phyloP scores from a whole-genome alignment of 2,113 vertebrate species.

The Bubo bubo region DNA sequence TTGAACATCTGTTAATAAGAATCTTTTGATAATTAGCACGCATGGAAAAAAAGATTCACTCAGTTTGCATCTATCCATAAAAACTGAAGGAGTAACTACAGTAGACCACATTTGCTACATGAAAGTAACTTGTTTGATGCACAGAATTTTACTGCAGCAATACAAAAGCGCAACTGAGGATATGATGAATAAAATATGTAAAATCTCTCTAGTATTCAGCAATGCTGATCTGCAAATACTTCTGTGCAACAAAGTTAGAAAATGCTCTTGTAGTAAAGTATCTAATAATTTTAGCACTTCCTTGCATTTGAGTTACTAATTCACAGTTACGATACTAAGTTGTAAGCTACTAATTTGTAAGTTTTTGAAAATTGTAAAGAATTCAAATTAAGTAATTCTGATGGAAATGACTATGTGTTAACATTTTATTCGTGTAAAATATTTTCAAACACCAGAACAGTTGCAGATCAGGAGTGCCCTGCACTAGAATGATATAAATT shows the following conservation, averaged over 20 bases:
- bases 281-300: slow-evolving; percentile 11
- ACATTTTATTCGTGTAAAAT: not conserved
- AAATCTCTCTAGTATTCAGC: slow-evolving; percentile 70
- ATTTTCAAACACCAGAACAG: slow-evolving; percentile 68
- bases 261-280: not conserved
- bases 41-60: slow-evolving; percentile 80
- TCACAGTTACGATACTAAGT: not conserved
- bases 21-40: not conserved
- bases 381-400: slow-evolving; percentile 24
- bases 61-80: slow-evolving; percentile 77
- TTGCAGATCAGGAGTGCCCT: slow-evolving; percentile 91
- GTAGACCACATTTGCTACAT: slow-evolving; percentile 67
- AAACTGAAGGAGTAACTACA: slow-evolving; percentile 68
- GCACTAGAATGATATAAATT: slow-evolving; percentile 79
- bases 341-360: not conserved
- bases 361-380: slow-evolving; percentile 19
- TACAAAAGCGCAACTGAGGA: slow-evolving; percentile 70
- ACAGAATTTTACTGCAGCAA: slow-evolving; percentile 79
- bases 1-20: not conserved
- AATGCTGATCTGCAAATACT: slow-evolving; percentile 83
- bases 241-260: slow-evolving; percentile 79
- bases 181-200: slow-evolving; percentile 52
- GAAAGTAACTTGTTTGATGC: slow-evolving; percentile 76
- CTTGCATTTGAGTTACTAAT: slow-evolving; percentile 1
- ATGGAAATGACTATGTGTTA: not conserved